A percentile compares a stretch with the other conserved stretches of the same genome.
Conservation (phyloP, 2,113 vertebrate species). For the Stegastes partitus region DNA sequence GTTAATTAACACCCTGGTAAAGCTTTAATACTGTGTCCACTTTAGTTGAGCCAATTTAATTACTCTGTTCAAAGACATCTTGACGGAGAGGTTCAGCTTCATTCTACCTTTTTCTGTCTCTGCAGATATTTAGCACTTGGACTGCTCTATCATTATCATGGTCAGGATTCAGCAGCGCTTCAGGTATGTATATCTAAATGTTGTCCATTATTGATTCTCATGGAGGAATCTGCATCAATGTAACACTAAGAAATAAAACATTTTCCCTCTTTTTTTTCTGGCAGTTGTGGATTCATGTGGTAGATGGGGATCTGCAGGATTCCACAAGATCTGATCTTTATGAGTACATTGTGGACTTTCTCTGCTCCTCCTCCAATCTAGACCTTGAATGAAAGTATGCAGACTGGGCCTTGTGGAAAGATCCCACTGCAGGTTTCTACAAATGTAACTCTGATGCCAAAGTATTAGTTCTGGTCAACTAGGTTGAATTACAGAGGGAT, state of each 20-base stretch:
- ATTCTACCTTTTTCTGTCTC: slow-evolving; percentile 24
- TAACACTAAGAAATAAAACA: background rate
- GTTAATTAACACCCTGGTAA: slow-evolving; percentile 24
- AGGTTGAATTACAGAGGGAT: background rate
- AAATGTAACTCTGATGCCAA: slow-evolving; percentile 16
- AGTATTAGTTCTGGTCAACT: background rate
- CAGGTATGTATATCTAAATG: slow-evolving; percentile 84
- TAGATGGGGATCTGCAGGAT: slow-evolving; percentile 92
- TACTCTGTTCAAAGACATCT: slow-evolving; percentile 23
- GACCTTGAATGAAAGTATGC: slow-evolving; percentile 94
- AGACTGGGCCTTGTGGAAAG: slow-evolving; percentile 91
- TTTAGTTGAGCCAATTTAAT: slow-evolving; percentile 25
- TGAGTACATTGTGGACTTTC: slow-evolving; percentile 95
- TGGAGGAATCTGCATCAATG: background rate
- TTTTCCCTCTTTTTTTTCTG: background rate
- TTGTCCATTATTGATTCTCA: background rate
- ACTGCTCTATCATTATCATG: slow-evolving; percentile 93
- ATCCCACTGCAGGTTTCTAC: slow-evolving; percentile 88
- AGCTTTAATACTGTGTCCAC: background rate
- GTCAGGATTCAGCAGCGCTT: slow-evolving; percentile 92
- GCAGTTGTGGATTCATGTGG: slow-evolving; percentile 96
- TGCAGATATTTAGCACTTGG: slow-evolving; percentile 95
- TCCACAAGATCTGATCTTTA: slow-evolving; percentile 93
- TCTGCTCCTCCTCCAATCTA: slow-evolving; percentile 88
- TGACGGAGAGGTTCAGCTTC: slow-evolving; percentile 10